phyloP scores from a whole-genome alignment of 2,113 vertebrate species.

The Gila orcuttii region DNA sequence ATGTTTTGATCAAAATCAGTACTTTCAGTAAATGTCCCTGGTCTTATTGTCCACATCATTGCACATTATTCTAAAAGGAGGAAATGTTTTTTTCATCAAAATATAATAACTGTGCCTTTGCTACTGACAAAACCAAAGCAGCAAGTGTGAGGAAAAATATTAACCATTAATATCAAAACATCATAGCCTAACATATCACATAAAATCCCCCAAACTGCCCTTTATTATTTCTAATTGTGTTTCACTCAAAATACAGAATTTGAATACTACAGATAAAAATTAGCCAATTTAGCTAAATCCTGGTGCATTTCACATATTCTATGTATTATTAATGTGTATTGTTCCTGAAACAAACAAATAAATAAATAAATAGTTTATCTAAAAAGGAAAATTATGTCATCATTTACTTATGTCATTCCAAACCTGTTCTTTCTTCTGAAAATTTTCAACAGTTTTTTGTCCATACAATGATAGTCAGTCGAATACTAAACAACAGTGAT shows the following conservation, averaged over 20 bases:
- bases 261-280: too few relatives aligned
- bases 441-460: neutral
- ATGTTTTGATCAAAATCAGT: too few relatives aligned
- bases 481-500: neutral
- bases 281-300: too few relatives aligned
- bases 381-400: neutral
- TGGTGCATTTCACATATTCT: too few relatives aligned
- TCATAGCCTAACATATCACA: neutral
- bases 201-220: neutral
- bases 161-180: neutral
- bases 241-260: neutral
- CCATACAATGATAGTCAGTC: neutral
- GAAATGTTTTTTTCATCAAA: too few relatives aligned
- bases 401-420: neutral
- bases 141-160: neutral
- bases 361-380: neutral
- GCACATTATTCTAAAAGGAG: too few relatives aligned
- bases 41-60: too few relatives aligned
- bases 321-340: too few relatives aligned
- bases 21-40: too few relatives aligned
- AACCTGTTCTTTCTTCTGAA: neutral
- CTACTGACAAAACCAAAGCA: neutral
- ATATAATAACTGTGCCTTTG: neutral
- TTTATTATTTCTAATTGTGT: neutral
- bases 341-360: too few relatives aligned